phyloP scores from a whole-genome alignment of 2,888 invertebrate genomes.

The Orthonychiurus folsomi region DNA sequence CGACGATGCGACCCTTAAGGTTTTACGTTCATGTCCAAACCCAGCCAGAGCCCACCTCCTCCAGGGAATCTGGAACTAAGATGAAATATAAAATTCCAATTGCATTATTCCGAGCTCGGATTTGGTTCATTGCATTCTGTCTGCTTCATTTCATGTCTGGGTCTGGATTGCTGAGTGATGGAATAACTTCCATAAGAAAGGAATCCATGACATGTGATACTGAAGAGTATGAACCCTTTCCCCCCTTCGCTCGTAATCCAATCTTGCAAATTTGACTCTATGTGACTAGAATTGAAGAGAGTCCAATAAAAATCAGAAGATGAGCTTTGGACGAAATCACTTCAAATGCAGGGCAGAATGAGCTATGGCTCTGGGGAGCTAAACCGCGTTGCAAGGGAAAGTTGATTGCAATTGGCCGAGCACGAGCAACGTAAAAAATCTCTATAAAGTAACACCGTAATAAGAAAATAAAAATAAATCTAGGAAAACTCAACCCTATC shows the following conservation, averaged over 20 bases:
- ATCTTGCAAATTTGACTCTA: conserved; percentile 17
- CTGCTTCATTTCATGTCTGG: background rate
- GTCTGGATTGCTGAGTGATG: background rate
- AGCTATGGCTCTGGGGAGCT: too few relatives aligned
- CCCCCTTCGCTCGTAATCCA: too few relatives aligned
- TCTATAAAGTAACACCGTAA: too few relatives aligned
- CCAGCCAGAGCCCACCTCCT: background rate
- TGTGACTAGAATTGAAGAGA: conserved; percentile 18
- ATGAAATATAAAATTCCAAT: background rate
- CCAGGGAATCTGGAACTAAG: background rate
- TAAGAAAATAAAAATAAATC: too few relatives aligned
- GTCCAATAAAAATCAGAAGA: background rate
- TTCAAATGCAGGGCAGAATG: too few relatives aligned
- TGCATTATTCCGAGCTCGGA: background rate
- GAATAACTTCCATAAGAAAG: background rate
- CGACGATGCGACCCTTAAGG: too few relatives aligned
- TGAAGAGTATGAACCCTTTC: conserved; percentile 14
- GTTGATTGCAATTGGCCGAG: too few relatives aligned
- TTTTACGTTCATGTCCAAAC: too few relatives aligned
- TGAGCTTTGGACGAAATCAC: too few relatives aligned
- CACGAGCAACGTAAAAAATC: too few relatives aligned
- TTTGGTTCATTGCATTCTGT: conserved; percentile 3
- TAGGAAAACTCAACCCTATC: too few relatives aligned
- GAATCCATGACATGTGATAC: background rate
- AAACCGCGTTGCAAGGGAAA: too few relatives aligned